Conservation (phyloP, 2,888 invertebrate species). For the Nasonovia ribisnigri region DNA sequence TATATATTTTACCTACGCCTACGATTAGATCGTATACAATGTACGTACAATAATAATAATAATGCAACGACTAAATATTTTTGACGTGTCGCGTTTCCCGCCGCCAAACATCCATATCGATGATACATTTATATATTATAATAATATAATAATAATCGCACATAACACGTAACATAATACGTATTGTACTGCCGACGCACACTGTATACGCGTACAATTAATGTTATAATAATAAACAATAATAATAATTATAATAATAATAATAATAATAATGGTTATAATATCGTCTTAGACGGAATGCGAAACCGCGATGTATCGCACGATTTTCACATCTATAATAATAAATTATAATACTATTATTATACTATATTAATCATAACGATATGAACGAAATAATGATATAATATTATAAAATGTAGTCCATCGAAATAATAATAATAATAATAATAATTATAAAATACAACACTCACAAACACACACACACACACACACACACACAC, state of each 20-base stretch:
- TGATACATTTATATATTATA: background rate
- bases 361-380: background rate
- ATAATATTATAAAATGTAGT: background rate
- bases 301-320: background rate
- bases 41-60: background rate
- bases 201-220: background rate
- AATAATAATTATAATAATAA: background rate
- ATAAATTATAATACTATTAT: background rate
- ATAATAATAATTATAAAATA: background rate
- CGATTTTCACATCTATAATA: background rate
- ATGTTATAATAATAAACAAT: background rate
- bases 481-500: no score
- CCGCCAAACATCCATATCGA: slow-evolving; percentile 16
- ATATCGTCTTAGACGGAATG: background rate
- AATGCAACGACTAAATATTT: background rate
- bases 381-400: background rate
- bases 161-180: background rate
- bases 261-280: background rate
- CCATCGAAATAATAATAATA: background rate
- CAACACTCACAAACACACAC: background rate
- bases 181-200: background rate
- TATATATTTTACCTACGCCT: background rate
- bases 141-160: background rate
- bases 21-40: background rate
- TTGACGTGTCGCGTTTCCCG: background rate